These are phyloP conservation scores for Acromyrmex echinatior DNA, from an alignment of 1,140 invertebrate genomes.

Conservation along the genomic window DNA sequence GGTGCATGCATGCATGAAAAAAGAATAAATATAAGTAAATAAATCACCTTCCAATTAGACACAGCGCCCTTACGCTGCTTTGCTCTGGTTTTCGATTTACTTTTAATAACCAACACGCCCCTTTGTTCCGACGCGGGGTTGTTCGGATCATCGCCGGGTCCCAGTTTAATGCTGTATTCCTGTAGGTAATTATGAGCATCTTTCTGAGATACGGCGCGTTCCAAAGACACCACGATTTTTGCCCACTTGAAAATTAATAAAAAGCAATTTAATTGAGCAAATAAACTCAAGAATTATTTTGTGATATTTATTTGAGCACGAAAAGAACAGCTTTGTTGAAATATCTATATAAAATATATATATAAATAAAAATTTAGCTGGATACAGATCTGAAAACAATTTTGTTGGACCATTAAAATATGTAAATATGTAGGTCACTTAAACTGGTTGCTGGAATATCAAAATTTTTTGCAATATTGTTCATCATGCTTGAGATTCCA, in stretches of 20 bases:
- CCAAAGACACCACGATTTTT: constrained; percentile 98
- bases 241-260: constrained; percentile 92
- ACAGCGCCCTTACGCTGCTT: constrained; percentile 98
- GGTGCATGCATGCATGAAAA: neutral
- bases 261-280: neutral
- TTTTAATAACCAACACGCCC: constrained; percentile 99
- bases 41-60: constrained; percentile 97
- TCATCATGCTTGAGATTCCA: too few species aligned
- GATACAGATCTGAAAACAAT: too few species aligned
- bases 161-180: constrained; percentile 97
- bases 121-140: constrained; percentile 91
- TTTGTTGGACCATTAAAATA: too few species aligned
- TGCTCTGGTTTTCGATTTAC: constrained; percentile 97
- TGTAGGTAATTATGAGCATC: constrained; percentile 96
- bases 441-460: too few species aligned
- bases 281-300: neutral
- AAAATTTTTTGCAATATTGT: too few species aligned
- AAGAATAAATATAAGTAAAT: constrained; percentile 37
- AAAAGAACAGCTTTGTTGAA: too few species aligned
- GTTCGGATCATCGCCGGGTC: constrained; percentile 92
- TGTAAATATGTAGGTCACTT: too few species aligned
- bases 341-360: too few species aligned
- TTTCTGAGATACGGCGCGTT: constrained; percentile 95
- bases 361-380: too few species aligned
- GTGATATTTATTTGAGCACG: neutral